These are phyloP conservation scores for Brienomyrus longianalis DNA, from an alignment of 2,113 vertebrate genomes.

Conservation along the genomic window DNA sequence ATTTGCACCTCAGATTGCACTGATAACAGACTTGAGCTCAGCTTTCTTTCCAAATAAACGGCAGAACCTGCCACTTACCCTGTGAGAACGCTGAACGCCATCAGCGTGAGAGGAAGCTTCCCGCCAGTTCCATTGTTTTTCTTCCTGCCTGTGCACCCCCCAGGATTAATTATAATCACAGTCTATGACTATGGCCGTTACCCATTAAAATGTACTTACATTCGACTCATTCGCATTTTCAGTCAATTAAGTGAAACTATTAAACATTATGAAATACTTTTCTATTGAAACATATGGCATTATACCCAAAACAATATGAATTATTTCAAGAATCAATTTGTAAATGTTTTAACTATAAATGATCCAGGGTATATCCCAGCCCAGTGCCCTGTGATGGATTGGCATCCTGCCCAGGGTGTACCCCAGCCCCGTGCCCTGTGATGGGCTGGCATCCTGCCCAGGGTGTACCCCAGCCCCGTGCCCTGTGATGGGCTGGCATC, in stretches of 20 bases:
- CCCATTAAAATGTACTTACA: background rate
- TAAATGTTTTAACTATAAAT: background rate
- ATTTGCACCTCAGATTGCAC: background rate
- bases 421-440: too few species aligned
- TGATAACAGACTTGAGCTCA: background rate
- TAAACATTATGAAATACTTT: background rate
- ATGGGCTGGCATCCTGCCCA: too few species aligned
- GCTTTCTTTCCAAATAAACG: background rate
- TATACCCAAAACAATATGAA: background rate
- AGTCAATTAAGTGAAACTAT: background rate
- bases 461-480: too few species aligned
- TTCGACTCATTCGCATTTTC: background rate
- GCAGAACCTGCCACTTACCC: background rate
- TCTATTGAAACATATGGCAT: background rate
- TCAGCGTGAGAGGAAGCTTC: background rate
- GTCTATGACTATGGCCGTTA: background rate
- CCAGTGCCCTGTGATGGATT: too few species aligned
- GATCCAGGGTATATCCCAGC: background rate
- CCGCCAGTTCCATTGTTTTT: background rate
- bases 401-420: too few species aligned
- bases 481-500: too few species aligned
- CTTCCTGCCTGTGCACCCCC: background rate
- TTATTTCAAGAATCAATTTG: background rate
- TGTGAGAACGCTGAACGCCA: background rate
- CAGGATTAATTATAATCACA: background rate